Evolutionary conservation across 2,797 vertebrate genomes (phyloP), one percentile per base, ranked within the genome.

Genomic region (Leptatherina wallacei): DNA sequence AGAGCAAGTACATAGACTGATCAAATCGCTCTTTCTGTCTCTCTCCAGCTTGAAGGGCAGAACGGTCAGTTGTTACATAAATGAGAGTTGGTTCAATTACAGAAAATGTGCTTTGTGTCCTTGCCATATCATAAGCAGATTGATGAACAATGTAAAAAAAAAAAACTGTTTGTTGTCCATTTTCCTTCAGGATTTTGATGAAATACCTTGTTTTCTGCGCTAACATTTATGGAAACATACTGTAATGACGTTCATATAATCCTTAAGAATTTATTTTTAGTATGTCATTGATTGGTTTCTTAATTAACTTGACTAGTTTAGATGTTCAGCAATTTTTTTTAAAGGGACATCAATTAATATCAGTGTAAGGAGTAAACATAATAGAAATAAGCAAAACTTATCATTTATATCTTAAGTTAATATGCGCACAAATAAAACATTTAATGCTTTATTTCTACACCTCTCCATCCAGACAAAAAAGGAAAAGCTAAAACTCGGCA

Each of bases 41-140:
- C 64, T 75, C 70, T 75, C 56, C 68, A 59, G 85, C 77, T 91
- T 89, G 87, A 91, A 92, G 90, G 90, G 84, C 92, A 91, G 69
- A 90, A 83, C 81, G 84, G 84, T 90, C 84, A 86, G 75, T 84
- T 8, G 79, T 91, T 92, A 92, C 89, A 91, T 91, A 83, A 91
- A 91, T 82, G 73, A 71, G 18, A 71, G 76, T 88, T 82, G 84
- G 77, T 86, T 90, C 87, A 87, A 86, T 91, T 88, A 89, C 85
- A 83, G 80, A 80, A 89, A 91, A 90, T 85, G 84, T 73, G 80
- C 65, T 85, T 82, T 79, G 85, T 88, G 84, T 88, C 83, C 85
- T 91, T 91, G 89, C 89, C 80, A 81, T 32, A 32, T 32, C 30
- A 32, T 75, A 68, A 74, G 70, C 66, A 66, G 75, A 85, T 65